Base-by-base conservation (phyloP, 2,113 vertebrate species). In the Lophura nycthemera region DNA sequence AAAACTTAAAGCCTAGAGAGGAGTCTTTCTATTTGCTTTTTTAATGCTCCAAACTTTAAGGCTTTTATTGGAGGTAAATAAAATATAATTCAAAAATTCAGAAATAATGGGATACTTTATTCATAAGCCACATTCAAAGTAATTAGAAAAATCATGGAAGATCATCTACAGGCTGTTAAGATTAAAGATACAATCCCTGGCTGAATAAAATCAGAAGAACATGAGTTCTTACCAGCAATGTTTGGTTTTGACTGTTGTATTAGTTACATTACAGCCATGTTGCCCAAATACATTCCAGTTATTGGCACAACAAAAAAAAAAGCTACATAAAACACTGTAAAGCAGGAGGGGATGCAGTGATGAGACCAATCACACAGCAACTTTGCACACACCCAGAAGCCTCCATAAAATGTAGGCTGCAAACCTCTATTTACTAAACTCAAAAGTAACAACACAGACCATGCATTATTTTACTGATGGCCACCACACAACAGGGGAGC, bases 301-400 rank as follows among this genome's bases (percentile, higher is more conserved):
- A 29, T 38, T n/a, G 32, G 19, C 27, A 42, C 16, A 81, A 74
- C 19, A 40, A 50, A 21, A 50, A 19, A 19, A 64, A 61, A 47
- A 70, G 32, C 3, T 5, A 48, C 48, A 10, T 5, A 73, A 92
- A 82, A 17, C 77, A 69, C 15, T 0, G 0, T 8, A 17, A 61
- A 76, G 13, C 29, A 27, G 24, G 32, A 91, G 8, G 11, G 12
- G 18, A 40, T 57, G 24, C 61, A 78, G 47, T 57, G 78, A n/a
- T 27, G 27, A 82, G 17, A 69, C 9, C 43, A 60, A 48, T 43
- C 77, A 60, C 2, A 1, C 0, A 0, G 12, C 61, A n/a, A 34
- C 27, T 71, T 21, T 50, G 60, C 54, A 63, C 11, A 2, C 70
- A 32, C 34, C 42, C 40, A 15, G 21, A 36, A 75, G 61, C 16